Conservation (phyloP, 2,113 vertebrate genomes). For the Haplochromis burtoni region DNA sequence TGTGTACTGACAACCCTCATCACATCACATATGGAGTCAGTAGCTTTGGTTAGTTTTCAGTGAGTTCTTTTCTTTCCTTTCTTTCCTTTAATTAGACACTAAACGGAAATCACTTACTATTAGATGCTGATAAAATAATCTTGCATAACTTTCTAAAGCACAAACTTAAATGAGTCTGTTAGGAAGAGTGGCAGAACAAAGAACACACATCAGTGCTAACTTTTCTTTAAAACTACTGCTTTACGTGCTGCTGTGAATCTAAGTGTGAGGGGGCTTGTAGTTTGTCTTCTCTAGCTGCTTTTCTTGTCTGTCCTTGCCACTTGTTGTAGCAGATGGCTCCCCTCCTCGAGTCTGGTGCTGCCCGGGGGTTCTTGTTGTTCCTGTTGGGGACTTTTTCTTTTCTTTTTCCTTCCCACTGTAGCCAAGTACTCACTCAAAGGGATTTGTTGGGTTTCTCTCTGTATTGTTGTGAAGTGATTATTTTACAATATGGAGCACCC, state of each 20-base stretch:
- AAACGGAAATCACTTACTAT: not conserved
- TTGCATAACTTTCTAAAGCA: not conserved
- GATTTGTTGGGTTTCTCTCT: not conserved
- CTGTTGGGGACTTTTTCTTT: not conserved
- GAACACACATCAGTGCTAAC: not conserved
- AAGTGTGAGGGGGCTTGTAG: not conserved
- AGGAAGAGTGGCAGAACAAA: not conserved
- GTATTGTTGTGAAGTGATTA: not conserved
- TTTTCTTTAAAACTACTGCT: not conserved
- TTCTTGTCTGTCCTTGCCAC: not conserved
- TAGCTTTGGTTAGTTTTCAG: not conserved
- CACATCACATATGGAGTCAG: not conserved
- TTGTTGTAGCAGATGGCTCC: not conserved
- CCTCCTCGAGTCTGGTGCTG: not conserved
- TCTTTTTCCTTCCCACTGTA: not conserved
- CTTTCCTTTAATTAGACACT: not conserved
- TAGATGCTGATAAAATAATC: not conserved
- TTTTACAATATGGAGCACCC: not conserved
- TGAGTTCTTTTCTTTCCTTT: not conserved
- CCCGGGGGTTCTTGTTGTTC: not conserved
- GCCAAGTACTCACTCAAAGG: not conserved
- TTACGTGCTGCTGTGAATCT: not conserved
- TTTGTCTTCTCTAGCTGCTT: not conserved
- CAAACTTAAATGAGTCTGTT: not conserved
- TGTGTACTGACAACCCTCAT: not conserved